Conservation (phyloP, 2,888 invertebrate genomes). For the Orthonevra nobilis region DNA sequence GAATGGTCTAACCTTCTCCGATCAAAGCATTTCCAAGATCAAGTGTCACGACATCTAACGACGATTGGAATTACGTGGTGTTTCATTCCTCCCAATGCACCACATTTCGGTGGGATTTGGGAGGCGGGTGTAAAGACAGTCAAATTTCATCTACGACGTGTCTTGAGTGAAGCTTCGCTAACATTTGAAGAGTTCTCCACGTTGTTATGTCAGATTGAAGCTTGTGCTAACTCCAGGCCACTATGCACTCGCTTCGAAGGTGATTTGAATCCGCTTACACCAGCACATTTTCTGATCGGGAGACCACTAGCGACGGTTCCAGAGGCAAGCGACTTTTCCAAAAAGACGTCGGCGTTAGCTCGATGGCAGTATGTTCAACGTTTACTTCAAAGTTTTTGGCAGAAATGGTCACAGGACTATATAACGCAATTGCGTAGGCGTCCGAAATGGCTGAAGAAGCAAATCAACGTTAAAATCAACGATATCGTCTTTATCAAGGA, state of each 20-base stretch:
- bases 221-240: conserved; percentile 74
- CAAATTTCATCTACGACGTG: conserved; percentile 74
- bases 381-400: conserved; percentile 72
- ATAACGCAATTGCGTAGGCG: too few species aligned
- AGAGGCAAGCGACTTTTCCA: conserved; percentile 7
- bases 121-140: conserved; percentile 75
- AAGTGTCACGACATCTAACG: conserved; percentile 23
- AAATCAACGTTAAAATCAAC: too few species aligned
- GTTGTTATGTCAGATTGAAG: conserved; percentile 74
- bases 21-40: conserved; percentile 15
- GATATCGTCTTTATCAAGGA: too few species aligned
- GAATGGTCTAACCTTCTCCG: conserved; percentile 29
- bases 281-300: conserved; percentile 61
- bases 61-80: conserved; percentile 72
- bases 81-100: conserved; percentile 75
- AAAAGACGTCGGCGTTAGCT: too few species aligned
- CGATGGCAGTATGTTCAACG: conserved; percentile 73
- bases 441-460: too few species aligned
- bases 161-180: conserved; percentile 70
- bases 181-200: conserved; percentile 75
- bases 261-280: conserved; percentile 70
- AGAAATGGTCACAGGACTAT: conserved; percentile 71
- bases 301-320: conserved; percentile 24
- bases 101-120: conserved; percentile 76
- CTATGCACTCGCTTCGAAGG: conserved; percentile 66